These are phyloP conservation scores for Polypedilum vanderplanki DNA, from an alignment of 1,140 invertebrate species.

Conservation along the genomic window DNA sequence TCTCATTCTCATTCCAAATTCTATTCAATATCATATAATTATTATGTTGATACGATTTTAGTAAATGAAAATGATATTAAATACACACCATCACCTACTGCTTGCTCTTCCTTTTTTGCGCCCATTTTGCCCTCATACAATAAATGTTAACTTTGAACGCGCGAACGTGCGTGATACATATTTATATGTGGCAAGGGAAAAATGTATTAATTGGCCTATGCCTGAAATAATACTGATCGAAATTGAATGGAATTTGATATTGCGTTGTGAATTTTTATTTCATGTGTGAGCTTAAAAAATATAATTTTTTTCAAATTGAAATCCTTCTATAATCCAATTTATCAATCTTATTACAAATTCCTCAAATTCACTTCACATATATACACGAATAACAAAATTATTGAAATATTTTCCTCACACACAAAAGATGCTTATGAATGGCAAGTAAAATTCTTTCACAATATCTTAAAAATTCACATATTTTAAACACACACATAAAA, in stretches of 20 bases:
- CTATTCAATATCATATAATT: conserved; percentile 25
- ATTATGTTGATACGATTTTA: conserved; percentile 26
- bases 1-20: neutral
- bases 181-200: neutral
- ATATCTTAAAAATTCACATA: too few relatives aligned
- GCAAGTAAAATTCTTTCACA: too few relatives aligned
- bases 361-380: too few relatives aligned
- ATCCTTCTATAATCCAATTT: neutral
- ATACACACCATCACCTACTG: neutral
- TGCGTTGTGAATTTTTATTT: neutral
- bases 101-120: neutral
- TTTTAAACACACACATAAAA: too few relatives aligned
- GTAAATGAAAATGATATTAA: conserved; percentile 24
- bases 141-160: neutral
- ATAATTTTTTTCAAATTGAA: neutral
- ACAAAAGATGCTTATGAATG: too few relatives aligned
- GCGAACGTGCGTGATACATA: conserved; percentile 8
- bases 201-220: conserved; percentile 9
- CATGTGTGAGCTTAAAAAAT: too few relatives aligned
- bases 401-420: too few relatives aligned
- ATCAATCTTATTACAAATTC: too few relatives aligned
- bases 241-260: neutral
- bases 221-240: neutral
- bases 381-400: too few relatives aligned
- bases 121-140: neutral